These are phyloP conservation scores for Limnothrissa miodon DNA, from an alignment of 2,113 vertebrate species.

Conservation along the genomic window DNA sequence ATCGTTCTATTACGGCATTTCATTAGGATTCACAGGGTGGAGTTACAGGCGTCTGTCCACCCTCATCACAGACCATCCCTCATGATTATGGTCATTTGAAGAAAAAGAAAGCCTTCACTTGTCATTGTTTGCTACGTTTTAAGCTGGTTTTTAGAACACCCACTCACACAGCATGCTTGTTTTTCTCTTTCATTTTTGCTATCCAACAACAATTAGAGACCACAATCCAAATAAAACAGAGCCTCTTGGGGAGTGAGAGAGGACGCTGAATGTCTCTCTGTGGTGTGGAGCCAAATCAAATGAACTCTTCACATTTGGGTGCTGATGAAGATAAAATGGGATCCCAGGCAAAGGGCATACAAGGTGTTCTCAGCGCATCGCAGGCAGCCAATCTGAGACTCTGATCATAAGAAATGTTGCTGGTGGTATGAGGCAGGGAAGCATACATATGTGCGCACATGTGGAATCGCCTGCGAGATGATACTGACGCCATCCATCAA, in stretches of 20 bases:
- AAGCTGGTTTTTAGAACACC: slow-evolving; percentile 44
- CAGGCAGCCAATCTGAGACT: background rate
- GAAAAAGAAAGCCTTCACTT: slow-evolving; percentile 51
- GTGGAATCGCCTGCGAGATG: background rate
- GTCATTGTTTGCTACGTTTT: slow-evolving; percentile 64
- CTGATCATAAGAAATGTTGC: slow-evolving; percentile 27
- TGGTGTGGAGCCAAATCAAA: slow-evolving; percentile 48
- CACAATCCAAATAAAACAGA: slow-evolving; percentile 50
- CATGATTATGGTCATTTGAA: slow-evolving; percentile 18
- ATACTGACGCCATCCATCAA: slow-evolving; percentile 35
- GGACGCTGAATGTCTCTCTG: background rate
- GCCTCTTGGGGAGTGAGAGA: background rate
- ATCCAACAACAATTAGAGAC: slow-evolving; percentile 64
- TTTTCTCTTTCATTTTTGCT: background rate
- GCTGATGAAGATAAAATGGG: slow-evolving; percentile 65
- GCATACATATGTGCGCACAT: background rate
- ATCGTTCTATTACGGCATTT: too few relatives aligned
- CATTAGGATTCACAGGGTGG: slow-evolving; percentile 20
- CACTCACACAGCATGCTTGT: background rate
- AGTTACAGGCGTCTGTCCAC: background rate
- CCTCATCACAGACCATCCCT: slow-evolving; percentile 29
- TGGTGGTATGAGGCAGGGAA: background rate
- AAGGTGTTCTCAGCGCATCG: slow-evolving; percentile 13
- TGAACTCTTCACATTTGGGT: slow-evolving; percentile 61
- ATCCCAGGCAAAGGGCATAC: slow-evolving; percentile 43